Base-by-base conservation (phyloP, 2,797 vertebrate genomes). In the Acipenser ruthenus region DNA sequence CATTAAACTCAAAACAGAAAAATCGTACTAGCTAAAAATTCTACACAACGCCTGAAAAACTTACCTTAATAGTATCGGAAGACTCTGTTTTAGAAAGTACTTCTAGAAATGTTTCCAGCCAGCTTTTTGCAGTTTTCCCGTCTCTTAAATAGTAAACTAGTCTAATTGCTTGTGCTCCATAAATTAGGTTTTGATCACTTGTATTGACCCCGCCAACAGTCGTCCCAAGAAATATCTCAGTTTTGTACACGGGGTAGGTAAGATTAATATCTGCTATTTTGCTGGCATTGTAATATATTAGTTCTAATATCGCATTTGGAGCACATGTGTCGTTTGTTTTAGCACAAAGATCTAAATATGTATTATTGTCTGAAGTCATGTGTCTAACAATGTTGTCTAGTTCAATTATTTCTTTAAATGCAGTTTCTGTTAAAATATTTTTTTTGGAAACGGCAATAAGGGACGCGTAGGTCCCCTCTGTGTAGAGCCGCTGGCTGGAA, bases 401-500 rank as follows among this genome's bases (percentile, higher is more conserved):
- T 1, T 1, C 49, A 4, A 77, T 62, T 58, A 93, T 67, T 10
- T 93, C 85, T 1, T 18, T n/a, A 37, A 91, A 71, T 4, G 77
- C 71, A 7, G 55, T 15, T 12, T 1, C 4, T 0, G 65, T 76
- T 71, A 95, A 81, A 8, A 93, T 60, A 10, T 89, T 83, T 0
- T 1, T 6, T 0, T 18, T 1, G 13, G n/a, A 67, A 3, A 70
- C 51, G 2, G 71, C 69, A 6, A 83, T 79, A 67, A 83, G 0
- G 6, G 76, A 77, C 1, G 79, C 66, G 75, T 85, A 79, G 67
- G 85, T 59, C 58, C 89, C 84, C 50, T 87, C 83, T 0, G 82
- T 82, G 77, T 70, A 85, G 69, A 90, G 68, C 66, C 92, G 81
- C 10, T 77, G 11, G 3, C 70, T 53, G 0, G 91, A 94, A 86